Evolutionary conservation across 2,113 vertebrate genomes (phyloP), one percentile per base, ranked within the genome.

Genomic region (Hippotragus niger): DNA sequence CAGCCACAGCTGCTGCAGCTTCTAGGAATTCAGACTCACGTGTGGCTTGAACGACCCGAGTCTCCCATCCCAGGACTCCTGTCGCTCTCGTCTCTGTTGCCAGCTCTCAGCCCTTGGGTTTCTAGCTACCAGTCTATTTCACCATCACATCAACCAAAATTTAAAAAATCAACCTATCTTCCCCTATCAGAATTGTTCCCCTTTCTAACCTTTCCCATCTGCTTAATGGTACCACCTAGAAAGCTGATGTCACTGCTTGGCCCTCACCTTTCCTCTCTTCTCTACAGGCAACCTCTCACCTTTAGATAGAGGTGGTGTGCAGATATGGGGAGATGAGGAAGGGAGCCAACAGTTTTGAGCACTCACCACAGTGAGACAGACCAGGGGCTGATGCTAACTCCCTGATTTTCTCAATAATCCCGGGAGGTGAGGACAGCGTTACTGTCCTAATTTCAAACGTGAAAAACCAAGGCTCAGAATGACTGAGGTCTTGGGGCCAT

Each of bases 361-460:
- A 36, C 67, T 25, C 40, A 47, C 88, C 29, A 13, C 0, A 11
- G 33, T 4, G 90, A 52, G 90, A 11, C 47, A 62, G 88, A 13
- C 83, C 36, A 4, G 13, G 40, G 12, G 19, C 47, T 9, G n/a
- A 33, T 31, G 47, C 43, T 19, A 84, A 53, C 21, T 85, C 71
- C 11, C 19, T 23, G 45, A 43, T 21, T 45, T 62, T 21, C 43
- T 86, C 52, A 40, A 0, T 25, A 55, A 45, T 11, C 83, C 52
- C 12, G 2, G 0, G 29, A 85, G 10, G 13, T 5, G 6, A 47
- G 36, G 8, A 5, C 36, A n/a, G 50, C 9, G 5, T 53, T 10
- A 29, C 27, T 11, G 74, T 43, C 43, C 50, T 23, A 40, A 47
- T 25, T 17, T 81, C 21, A 83, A 29, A n/a, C 14, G 47, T 16